Evolutionary conservation across 53 echinoderm and acorn worm genomes (phyloP), one percentile per base, ranked within the genome.

Genomic region (Temnopleurus reevesii): DNA sequence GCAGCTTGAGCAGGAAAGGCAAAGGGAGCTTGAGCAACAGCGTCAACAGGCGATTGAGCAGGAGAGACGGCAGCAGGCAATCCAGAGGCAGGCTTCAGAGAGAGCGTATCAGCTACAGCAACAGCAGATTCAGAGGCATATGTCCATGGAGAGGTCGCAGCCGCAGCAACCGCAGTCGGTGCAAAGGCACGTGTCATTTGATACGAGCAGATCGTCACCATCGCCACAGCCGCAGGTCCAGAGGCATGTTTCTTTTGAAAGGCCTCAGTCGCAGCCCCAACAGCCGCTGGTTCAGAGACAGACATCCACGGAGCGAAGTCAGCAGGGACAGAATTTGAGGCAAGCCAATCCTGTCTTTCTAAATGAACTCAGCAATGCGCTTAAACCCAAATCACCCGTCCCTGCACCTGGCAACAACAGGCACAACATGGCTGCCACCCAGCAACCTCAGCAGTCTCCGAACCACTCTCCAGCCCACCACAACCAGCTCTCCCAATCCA

Each of bases 261-360:
- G 55, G 55, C 55, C 83, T 36, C 86, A 44, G 59, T 25, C n/a
- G 8, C 56, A 71, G 12, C 53, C 30, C 8, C 33, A 33, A 7
- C 56, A 27, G 35, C 61, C 41, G 41, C 86, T 60, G 61, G 9
- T 85, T 59, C 86, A 85, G 61, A 59, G 86, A 29, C 86, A 85
- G 45, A 60, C 86, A 36, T 85, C 86, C 0, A 25, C 51, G 27
- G 88, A 87, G 46, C 65, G 71, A 8, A 12, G 43, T 2, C 86
- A 61, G 28, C 86, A 41, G 63, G 66, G 49, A 28, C 88, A 87
- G 65, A 87, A 87, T 34, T 12, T 66, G 66, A 92, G 88, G 90
- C 94, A 92, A 91, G 88, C 90, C 59, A 90, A 83, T 91, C 81
- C 92, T 46, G 81, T 89, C 89, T 92, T 94, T 89, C 89, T 92